Evolutionary conservation across 2,113 vertebrate genomes (phyloP), one percentile per base, ranked within the genome.

Genomic region (Zosterops lateralis): DNA sequence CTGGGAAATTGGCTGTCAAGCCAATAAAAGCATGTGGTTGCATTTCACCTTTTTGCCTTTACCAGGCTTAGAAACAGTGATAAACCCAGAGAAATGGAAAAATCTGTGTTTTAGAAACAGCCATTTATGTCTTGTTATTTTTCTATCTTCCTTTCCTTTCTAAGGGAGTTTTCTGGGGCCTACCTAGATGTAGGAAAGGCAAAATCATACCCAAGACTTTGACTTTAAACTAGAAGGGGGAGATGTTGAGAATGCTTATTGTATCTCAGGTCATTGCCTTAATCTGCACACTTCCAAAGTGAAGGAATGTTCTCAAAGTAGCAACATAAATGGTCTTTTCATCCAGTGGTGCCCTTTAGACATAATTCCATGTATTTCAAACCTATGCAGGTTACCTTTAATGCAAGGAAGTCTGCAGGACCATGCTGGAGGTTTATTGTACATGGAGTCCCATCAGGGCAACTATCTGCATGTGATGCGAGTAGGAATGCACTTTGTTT

Each of bases 401-500:
- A 58, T 79, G 79, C 48, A 65, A 68, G 68, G 25, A 89, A 60
- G 54, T 47, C 66, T 21, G 2, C 47, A 42, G 80, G 62, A 61
- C 84, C 71, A 31, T 0, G 2, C 34, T 91, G 50, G 54, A 79
- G 38, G 77, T 72, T 94, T 79, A 18, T 85, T 84, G 75, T 77
- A 77, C 44, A 10, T 20, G 34, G 66, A 89, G 78, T 93, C 81
- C 70, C 77, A 85, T 95, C 89, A 70, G 96, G 95, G 84, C 84
- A 95, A 81, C 91, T 65, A 84, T 58, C 58, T 91, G 84, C 84
- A 26, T 93, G 84, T 10, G 13, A 91, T 68, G 77, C 4, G 1
- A 92, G 84, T 22, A 95, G 87, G 66, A 96, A 95, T 91, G 89
- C 24, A 36, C 89, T 95, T 96, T 73, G 89, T 92, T 96, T 96